Percentiles rank a stretch among this genome's conserved stretches.
phyloP scores from a whole-genome alignment of 2,888 invertebrate genomes.

The Diarsia brunnea region DNA sequence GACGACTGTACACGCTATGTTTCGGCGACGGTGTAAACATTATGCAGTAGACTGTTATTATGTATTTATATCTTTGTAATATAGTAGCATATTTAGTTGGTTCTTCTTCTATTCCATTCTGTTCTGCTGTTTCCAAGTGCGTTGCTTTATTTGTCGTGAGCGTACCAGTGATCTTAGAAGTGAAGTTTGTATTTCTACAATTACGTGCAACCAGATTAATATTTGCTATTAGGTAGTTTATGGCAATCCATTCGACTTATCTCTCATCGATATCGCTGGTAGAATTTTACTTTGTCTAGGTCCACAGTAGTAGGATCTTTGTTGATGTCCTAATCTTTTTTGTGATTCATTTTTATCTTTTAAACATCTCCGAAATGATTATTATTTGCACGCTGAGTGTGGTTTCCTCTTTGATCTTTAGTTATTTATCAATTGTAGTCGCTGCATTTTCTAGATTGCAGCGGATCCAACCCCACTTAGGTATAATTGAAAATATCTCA shows the following conservation, averaged over 20 bases:
- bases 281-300: neutral
- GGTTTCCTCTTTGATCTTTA: neutral
- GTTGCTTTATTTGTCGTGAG: neutral
- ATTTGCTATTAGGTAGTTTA: neutral
- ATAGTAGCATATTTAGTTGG: neutral
- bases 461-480: neutral
- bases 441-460: neutral
- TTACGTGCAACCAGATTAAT: neutral
- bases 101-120: neutral
- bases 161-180: neutral
- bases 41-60: conserved; percentile 43
- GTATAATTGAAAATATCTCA: neutral
- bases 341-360: neutral
- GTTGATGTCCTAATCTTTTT: neutral
- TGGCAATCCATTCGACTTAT: neutral
- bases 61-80: conserved; percentile 36
- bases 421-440: neutral
- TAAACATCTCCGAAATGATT: neutral
- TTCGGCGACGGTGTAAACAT: conserved; percentile 55
- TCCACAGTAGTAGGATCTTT: neutral
- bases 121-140: neutral
- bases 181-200: neutral
- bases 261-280: neutral
- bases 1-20: conserved; percentile 62
- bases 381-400: neutral